A percentile compares a stretch with the other conserved stretches of the same genome.
Evolutionary conservation across 2,888 invertebrate species (phyloP).

Genomic region (Pandemis cinnamomeana): DNA sequence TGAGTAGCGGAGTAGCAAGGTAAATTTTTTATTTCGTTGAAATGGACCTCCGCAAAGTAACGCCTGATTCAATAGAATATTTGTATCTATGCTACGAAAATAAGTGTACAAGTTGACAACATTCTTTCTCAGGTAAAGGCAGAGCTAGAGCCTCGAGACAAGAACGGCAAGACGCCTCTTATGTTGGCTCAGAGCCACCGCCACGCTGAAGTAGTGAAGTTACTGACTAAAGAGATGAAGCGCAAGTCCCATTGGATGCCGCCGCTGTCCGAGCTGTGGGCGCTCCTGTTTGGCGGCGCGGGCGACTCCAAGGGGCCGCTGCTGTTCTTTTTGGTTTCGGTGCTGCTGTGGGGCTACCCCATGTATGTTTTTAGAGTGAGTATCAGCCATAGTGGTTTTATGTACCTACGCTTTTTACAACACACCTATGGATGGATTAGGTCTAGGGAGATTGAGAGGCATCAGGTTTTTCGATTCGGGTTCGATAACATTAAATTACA

Average conservation of each 20-base stretch:
- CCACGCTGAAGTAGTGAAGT: constrained; percentile 92
- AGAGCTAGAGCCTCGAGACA: constrained; percentile 93
- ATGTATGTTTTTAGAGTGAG: constrained; percentile 94
- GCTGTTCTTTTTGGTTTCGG: constrained; percentile 92
- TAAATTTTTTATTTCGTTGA: no score
- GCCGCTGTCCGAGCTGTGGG: constrained; percentile 94
- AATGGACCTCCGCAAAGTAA: no score
- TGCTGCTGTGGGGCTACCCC: constrained; percentile 96
- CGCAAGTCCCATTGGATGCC: constrained; percentile 94
- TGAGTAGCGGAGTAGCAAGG: no score
- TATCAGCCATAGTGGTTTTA: neutral
- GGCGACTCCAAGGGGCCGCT: constrained; percentile 96
- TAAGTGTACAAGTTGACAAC: neutral
- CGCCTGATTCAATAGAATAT: no score
- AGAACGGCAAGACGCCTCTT: constrained; percentile 96
- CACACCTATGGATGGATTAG: no score
- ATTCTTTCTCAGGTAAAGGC: constrained; percentile 88
- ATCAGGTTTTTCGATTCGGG: no score
- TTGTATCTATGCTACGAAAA: no score
- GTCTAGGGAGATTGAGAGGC: no score
- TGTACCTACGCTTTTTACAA: no score
- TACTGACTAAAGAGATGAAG: constrained; percentile 92
- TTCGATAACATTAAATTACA: no score
- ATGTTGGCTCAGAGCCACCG: constrained; percentile 95
- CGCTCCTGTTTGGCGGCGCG: constrained; percentile 94